Percentiles rank a stretch among this genome's conserved stretches.
Conservation (phyloP, 1,140 invertebrate species). For the Heliconius eleuchia region DNA sequence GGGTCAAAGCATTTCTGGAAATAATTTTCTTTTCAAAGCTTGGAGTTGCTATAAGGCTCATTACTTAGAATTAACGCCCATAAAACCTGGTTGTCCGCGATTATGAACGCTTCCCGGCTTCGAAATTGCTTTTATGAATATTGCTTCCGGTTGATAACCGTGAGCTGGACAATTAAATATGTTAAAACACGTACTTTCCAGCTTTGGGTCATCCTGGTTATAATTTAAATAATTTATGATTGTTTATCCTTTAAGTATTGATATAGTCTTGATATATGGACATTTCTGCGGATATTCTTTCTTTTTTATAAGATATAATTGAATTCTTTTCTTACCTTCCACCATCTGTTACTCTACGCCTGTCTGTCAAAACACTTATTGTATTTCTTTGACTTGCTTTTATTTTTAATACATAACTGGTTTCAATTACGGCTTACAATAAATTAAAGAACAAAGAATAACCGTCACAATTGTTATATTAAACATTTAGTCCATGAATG, state of each 20-base stretch:
- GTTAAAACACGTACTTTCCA: not conserved
- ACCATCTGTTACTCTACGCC: not conserved
- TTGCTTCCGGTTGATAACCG: constrained; percentile 21
- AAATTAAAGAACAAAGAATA: not conserved
- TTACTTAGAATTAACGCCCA: constrained; percentile 45
- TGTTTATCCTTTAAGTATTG: not conserved
- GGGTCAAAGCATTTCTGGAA: constrained; percentile 49
- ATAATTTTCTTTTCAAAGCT: constrained; percentile 56
- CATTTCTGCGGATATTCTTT: no score
- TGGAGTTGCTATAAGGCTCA: constrained; percentile 42
- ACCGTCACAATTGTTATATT: not conserved
- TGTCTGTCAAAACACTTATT: not conserved
- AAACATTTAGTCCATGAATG: no score
- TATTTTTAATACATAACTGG: not conserved
- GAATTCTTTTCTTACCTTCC: not conserved
- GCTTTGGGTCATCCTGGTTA: constrained; percentile 14
- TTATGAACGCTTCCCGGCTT: constrained; percentile 41
- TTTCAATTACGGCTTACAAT: not conserved
- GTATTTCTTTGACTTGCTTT: not conserved
- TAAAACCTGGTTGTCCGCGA: constrained; percentile 44
- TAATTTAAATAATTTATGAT: not conserved
- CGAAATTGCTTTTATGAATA: constrained; percentile 40
- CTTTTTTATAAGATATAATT: no score
- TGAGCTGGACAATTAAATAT: constrained; percentile 22
- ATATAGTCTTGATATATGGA: not conserved